Base-by-base conservation (phyloP, 2,888 invertebrate species). In the Agrilus mali region DNA sequence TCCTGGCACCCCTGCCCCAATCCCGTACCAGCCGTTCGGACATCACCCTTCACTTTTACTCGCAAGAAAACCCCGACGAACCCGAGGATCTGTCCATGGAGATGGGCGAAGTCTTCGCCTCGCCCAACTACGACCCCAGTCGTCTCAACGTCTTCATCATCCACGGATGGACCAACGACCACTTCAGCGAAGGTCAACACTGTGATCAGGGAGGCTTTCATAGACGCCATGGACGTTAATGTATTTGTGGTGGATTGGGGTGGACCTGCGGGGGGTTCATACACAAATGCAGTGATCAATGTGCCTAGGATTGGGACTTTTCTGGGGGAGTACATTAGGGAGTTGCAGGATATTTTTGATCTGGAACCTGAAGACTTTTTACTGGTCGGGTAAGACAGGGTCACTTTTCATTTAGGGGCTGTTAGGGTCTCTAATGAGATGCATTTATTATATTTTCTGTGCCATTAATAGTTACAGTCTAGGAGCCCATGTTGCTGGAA, bases 161-260 rank as follows among this genome's bases (percentile, higher is more conserved):
- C 13, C 64, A 65, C 43, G 64, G 65, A 8, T 64, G 60, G 61
- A 49, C 50, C 6, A 60, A 58, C 42, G 42, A 55, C 40, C 42
- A 55, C 22, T 39, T 37, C 12, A 59, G 60, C 22, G 35, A 45
- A n/a, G 5, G 44, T 62, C n/a, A 55, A 55, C 42, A 41, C 38
- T 4, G 12, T 49, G 4, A 42, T 62, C 3, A 51, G 42, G 36
- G 40, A 45, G 7, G 58, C 59, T 8, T 37, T 59, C 17, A 38
- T 62, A 7, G 38, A 41, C 6, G 44, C 16, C 8, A 7, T 12
- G 8, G 59, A 64, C 43, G 50, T 56, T 4, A 66, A 66, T 46
- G 48, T 64, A 1, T 58, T 66, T 41, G 54, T 60, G 5, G 59
- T 64, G 6, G 60, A 60, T 47, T 64, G 63, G 64, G 50, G 52